Evolutionary conservation across 2,888 invertebrate genomes (phyloP).

Genomic region (Mesorhabditis spiculigera): DNA sequence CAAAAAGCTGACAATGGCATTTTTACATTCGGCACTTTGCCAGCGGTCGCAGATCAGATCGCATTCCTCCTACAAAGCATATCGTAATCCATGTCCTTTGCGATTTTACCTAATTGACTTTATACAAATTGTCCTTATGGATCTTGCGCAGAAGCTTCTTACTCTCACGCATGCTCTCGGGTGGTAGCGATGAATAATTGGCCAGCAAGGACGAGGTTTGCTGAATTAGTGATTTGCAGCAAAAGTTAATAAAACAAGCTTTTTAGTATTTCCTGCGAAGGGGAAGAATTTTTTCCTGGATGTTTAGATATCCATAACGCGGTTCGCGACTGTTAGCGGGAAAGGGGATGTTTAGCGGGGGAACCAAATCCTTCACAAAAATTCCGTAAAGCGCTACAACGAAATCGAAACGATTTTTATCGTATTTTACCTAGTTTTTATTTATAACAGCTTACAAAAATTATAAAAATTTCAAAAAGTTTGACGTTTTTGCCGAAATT

Average conservation of each 20-base stretch:
- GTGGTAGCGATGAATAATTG: conserved; percentile 36
- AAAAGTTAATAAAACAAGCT: not conserved
- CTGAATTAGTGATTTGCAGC: conserved; percentile 11
- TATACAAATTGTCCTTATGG: conserved; percentile 64
- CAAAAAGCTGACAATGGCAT: conserved; percentile 68
- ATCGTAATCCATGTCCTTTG: not conserved
- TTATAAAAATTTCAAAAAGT: too few relatives aligned
- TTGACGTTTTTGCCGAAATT: not conserved
- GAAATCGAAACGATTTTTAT: too few relatives aligned
- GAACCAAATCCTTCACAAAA: too few relatives aligned
- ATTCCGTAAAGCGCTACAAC: too few relatives aligned
- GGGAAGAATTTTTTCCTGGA: too few relatives aligned
- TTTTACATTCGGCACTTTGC: conserved; percentile 69
- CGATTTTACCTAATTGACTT: conserved; percentile 47
- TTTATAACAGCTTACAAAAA: too few relatives aligned
- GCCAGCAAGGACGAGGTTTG: not conserved
- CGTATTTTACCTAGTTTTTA: too few relatives aligned
- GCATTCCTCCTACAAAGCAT: conserved; percentile 66
- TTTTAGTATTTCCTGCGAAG: too few relatives aligned
- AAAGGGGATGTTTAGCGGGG: too few relatives aligned
- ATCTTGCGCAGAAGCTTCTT: conserved; percentile 72
- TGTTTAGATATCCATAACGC: too few relatives aligned
- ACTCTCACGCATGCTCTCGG: conserved; percentile 68
- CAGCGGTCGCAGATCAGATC: conserved; percentile 69
- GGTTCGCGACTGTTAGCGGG: too few relatives aligned